These are phyloP conservation scores for Akabosia matsudoensis DNA, from an alignment of 1,140 invertebrate species.

Conservation along the genomic window DNA sequence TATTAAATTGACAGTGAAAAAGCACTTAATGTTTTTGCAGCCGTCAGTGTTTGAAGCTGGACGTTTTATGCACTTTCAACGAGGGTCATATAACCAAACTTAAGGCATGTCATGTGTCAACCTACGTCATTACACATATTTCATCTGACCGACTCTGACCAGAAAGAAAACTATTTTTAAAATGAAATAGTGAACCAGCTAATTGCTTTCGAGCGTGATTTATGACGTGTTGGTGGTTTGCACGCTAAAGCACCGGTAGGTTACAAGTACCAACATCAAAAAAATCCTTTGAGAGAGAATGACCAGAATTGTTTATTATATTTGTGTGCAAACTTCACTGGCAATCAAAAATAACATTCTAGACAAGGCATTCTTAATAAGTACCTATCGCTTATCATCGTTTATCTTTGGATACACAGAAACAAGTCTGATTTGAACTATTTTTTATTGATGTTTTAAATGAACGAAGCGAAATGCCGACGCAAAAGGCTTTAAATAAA, in stretches of 20 bases:
- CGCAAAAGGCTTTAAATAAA: no score
- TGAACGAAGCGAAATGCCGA: no score
- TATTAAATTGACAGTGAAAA: neutral
- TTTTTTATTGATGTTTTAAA: no score
- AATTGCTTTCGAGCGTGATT: constrained; percentile 24
- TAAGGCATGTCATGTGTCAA: neutral
- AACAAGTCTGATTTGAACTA: no score
- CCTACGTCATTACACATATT: neutral
- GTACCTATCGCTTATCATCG: neutral
- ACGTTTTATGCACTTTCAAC: neutral
- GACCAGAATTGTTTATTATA: neutral
- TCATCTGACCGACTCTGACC: neutral
- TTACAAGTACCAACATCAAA: no score
- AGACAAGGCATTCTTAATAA: neutral
- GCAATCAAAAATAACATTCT: neutral
- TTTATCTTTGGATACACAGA: no score
- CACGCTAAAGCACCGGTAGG: neutral
- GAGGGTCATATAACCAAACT: neutral
- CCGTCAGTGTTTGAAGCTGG: no score
- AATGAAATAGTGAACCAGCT: constrained; percentile 16
- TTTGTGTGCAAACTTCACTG: neutral
- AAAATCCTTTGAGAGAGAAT: no score
- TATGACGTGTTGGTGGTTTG: constrained; percentile 21
- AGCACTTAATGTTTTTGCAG: no score
- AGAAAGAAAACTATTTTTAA: neutral